Percentiles rank a stretch among this genome's conserved stretches.
phyloP scores from a whole-genome alignment of 2,797 vertebrate species.

The Chromis chromis region DNA sequence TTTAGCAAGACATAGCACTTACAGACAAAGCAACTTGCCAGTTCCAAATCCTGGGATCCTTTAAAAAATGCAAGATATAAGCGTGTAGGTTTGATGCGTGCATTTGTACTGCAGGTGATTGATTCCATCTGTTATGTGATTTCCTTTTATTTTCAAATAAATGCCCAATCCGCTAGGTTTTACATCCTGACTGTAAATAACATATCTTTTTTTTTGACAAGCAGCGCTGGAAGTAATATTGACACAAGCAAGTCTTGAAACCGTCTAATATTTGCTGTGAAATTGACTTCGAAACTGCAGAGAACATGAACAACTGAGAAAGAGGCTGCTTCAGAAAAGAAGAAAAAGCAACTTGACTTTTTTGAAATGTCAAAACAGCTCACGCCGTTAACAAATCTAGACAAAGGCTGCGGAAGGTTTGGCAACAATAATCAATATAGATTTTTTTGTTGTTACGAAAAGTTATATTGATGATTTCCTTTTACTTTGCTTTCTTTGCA shows the following conservation, averaged over 20 bases:
- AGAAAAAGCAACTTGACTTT: not conserved
- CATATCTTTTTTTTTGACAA: not conserved
- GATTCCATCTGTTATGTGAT: slow-evolving; percentile 1
- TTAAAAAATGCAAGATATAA: slow-evolving; percentile 12
- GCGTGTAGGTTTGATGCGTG: not conserved
- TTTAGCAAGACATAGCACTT: slow-evolving; percentile 51
- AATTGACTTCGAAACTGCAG: slow-evolving; percentile 26
- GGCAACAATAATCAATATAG: slow-evolving; percentile 1
- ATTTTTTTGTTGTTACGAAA: slow-evolving; percentile 14
- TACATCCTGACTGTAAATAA: slow-evolving; percentile 2
- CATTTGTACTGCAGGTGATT: slow-evolving; percentile 3
- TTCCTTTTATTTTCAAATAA: slow-evolving; percentile 3
- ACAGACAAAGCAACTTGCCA: slow-evolving; percentile 32
- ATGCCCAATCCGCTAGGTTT: slow-evolving; percentile 18
- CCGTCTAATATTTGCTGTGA: slow-evolving; percentile 7
- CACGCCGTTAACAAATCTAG: slow-evolving; percentile 23
- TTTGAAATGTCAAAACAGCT: slow-evolving; percentile 36
- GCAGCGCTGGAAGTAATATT: not conserved
- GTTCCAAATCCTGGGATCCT: slow-evolving; percentile 35
- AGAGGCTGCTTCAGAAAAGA: not conserved
- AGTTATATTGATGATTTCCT: not conserved
- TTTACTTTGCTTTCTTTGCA: not conserved
- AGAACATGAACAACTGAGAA: slow-evolving; percentile 1
- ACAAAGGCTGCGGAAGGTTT: slow-evolving; percentile 1
- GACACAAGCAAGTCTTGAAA: slow-evolving; percentile 12